Base-by-base conservation (phyloP, 64 coral and sea anemone species). In the Stichodactyla mertensii region DNA sequence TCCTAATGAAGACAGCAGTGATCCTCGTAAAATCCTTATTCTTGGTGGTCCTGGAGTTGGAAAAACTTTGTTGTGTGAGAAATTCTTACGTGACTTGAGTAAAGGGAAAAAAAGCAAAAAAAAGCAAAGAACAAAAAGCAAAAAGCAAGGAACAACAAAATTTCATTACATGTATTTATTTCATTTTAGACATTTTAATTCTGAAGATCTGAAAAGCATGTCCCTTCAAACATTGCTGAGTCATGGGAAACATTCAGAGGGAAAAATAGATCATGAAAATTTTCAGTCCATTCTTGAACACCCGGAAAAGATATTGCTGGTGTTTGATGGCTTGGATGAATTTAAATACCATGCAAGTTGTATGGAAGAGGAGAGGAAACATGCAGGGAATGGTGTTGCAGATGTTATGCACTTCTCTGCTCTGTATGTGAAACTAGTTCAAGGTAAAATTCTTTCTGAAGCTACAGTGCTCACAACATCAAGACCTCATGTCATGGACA, bases 41-140 rank as follows among this genome's bases (percentile, higher is more conserved):
- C 13, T 88, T 64, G 87, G 87, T 78, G 27, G 87, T 61, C 87
- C 87, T 15, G 87, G 87, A 10, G 66, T 88, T 15, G 87, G 87
- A 80, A 88, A 88, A 45, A 61, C 87, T 64, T 54, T 64, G 57
- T 13, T 88, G 7, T 88, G 87, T 16, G 23, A 23, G 23, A 88
- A 88, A 54, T 0, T 88, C 74, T 61, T 79, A 6, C 77, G 56
- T 24, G 87, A 88, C 10, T 82, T 71, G 87, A 61, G 77, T 57
- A 64, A 82, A 16, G 53, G 10, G n/a, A 52, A 45, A 51, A 52
- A 8, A 20, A 86, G 16, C 23, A 15, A 0, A 64, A 64, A n/a
- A n/a, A n/a, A n/a, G n/a, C n/a, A n/a, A n/a, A n/a, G n/a, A n/a
- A 52, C 36, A 51, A 52, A 8, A 20, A 86, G 16, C 23, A 15